These are phyloP conservation scores for Odiellus spinosus DNA, from an alignment of 2,888 invertebrate genomes.

Conservation along the genomic window DNA sequence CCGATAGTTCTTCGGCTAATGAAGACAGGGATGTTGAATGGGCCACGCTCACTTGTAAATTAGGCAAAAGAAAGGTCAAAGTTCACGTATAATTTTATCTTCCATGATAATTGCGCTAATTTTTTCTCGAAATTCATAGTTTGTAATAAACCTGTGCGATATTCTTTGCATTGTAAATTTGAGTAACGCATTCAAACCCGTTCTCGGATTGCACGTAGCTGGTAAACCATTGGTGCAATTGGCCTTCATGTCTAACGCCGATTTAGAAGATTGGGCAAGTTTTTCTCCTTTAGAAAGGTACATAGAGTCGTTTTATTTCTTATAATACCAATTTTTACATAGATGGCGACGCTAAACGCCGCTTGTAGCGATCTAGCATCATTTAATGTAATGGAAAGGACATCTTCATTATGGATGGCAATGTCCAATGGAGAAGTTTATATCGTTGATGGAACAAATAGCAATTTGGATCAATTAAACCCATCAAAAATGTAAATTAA, in stretches of 20 bases:
- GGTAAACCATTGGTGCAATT: slow-evolving; percentile 47
- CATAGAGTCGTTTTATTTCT: not conserved
- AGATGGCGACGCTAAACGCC: slow-evolving; percentile 24
- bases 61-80: no score
- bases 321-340: slow-evolving; percentile 1
- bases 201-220: slow-evolving; percentile 56
- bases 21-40: no score
- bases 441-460: slow-evolving; percentile 53
- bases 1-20: no score
- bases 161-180: slow-evolving; percentile 55
- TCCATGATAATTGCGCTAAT: no score
- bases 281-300: no score
- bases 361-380: slow-evolving; percentile 58
- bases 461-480: not conserved
- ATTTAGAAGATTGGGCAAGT: slow-evolving; percentile 76
- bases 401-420: slow-evolving; percentile 58
- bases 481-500: not conserved
- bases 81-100: no score
- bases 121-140: no score
- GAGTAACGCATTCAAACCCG: slow-evolving; percentile 62
- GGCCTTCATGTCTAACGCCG: slow-evolving; percentile 63
- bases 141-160: slow-evolving; percentile 49
- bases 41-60: no score
- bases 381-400: slow-evolving; percentile 49
- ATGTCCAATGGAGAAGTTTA: slow-evolving; percentile 64